A percentile compares a stretch with the other conserved stretches of the same genome.
Conservation (phyloP, 2,888 invertebrate genomes). For the Lycaena phlaeas region DNA sequence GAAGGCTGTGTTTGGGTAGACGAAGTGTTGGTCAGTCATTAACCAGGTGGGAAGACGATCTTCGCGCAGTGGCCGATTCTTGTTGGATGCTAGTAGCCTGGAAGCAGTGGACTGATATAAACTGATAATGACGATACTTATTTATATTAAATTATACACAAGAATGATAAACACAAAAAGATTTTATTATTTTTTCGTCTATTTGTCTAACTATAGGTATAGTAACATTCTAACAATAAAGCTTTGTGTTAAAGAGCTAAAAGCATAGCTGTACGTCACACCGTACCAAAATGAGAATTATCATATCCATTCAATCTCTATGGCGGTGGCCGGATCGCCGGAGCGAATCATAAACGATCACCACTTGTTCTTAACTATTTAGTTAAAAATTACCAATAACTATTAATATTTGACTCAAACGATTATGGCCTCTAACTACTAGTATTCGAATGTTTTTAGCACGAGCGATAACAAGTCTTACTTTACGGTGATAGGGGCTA, state of each 20-base stretch:
- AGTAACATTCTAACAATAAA: not conserved
- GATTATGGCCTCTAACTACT: slow-evolving; percentile 5
- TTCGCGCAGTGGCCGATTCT: too few relatives aligned
- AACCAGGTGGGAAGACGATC: too few relatives aligned
- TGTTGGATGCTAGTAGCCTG: too few relatives aligned
- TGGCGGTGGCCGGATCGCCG: slow-evolving; percentile 28
- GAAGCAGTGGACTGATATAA: too few relatives aligned
- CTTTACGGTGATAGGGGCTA: not conserved
- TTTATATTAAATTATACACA: too few relatives aligned
- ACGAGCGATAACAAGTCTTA: not conserved
- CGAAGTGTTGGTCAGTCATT: too few relatives aligned
- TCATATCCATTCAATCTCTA: not conserved
- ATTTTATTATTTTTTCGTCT: too few relatives aligned
- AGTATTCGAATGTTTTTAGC: slow-evolving; percentile 1
- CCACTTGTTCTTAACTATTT: slow-evolving; percentile 43
- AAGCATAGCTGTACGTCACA: not conserved
- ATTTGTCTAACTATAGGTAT: not conserved
- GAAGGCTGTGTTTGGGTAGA: too few relatives aligned
- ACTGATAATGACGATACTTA: too few relatives aligned
- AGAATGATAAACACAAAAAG: too few relatives aligned
- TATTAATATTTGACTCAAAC: slow-evolving; percentile 6
- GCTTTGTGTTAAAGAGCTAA: not conserved
- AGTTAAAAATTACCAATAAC: slow-evolving; percentile 7
- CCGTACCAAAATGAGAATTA: not conserved
- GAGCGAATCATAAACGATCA: slow-evolving; percentile 45